phyloP scores from a whole-genome alignment of 2,797 vertebrate species.

The Argentina silus region DNA sequence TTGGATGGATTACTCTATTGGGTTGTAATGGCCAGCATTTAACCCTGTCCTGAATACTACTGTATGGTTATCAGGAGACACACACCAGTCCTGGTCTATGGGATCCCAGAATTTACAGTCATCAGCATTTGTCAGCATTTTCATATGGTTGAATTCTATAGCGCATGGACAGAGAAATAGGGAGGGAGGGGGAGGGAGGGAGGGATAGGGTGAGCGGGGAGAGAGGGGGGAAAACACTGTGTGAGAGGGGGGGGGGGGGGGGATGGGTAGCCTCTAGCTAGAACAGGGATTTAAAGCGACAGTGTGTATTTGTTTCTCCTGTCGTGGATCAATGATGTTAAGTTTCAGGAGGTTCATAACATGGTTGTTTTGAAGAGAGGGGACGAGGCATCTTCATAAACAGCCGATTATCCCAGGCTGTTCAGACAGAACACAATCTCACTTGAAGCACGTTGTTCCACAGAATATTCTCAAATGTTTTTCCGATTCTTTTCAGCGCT shows the following conservation, averaged over 20 bases:
- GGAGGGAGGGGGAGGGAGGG: constrained; percentile 18
- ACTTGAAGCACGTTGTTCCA: too few relatives aligned
- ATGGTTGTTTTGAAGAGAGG: neutral
- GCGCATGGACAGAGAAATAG: constrained; percentile 15
- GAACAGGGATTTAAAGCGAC: constrained; percentile 59
- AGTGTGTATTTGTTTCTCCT: constrained; percentile 31
- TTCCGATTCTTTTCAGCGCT: too few relatives aligned
- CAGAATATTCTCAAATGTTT: too few relatives aligned
- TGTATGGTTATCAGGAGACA: constrained; percentile 1
- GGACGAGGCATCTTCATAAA: too few relatives aligned
- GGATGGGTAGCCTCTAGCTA: constrained; percentile 47
- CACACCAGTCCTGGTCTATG: neutral
- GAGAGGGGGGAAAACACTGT: constrained; percentile 28
- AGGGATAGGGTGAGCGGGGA: constrained; percentile 16
- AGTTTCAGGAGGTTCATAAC: constrained; percentile 7
- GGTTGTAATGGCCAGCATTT: constrained; percentile 35
- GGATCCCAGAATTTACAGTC: constrained; percentile 11
- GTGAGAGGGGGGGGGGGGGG: constrained; percentile 34
- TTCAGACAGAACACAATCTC: too few relatives aligned
- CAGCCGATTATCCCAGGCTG: too few relatives aligned
- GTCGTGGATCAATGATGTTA: constrained; percentile 9
- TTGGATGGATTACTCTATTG: constrained; percentile 27
- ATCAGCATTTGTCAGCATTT: constrained; percentile 35
- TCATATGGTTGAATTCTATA: constrained; percentile 34
- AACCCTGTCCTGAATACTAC: neutral